phyloP scores from a whole-genome alignment of 2,888 invertebrate genomes.

The Bembecia ichneumoniformis region DNA sequence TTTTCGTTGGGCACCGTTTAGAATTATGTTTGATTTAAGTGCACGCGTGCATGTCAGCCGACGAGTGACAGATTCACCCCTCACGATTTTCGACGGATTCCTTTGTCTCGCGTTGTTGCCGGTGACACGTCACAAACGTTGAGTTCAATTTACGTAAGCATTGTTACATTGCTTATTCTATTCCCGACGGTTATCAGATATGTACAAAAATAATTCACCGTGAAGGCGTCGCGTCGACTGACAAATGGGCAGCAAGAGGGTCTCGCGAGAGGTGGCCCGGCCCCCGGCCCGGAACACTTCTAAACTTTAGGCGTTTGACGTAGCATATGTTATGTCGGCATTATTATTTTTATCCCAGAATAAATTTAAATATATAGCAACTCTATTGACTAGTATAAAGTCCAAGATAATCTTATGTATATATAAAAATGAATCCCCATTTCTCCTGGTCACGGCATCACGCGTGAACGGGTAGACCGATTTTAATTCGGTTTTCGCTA shows the following conservation, averaged over 20 bases:
- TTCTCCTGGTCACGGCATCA: too few relatives aligned
- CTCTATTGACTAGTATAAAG: too few relatives aligned
- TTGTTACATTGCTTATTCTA: neutral
- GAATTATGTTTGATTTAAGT: slow-evolving; percentile 44
- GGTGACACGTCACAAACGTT: slow-evolving; percentile 1
- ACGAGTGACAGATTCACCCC: slow-evolving; percentile 24
- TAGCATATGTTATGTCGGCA: too few relatives aligned
- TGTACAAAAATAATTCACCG: slow-evolving; percentile 30
- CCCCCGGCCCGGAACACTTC: slow-evolving; percentile 32
- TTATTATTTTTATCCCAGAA: too few relatives aligned
- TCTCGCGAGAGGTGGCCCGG: slow-evolving; percentile 31
- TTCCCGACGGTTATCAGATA: slow-evolving; percentile 5
- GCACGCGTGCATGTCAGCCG: slow-evolving; percentile 22
- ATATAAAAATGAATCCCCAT: too few relatives aligned
- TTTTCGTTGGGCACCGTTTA: slow-evolving; percentile 48
- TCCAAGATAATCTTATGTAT: too few relatives aligned
- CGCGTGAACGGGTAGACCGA: too few relatives aligned
- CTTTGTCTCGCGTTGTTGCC: neutral
- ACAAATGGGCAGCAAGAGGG: slow-evolving; percentile 35
- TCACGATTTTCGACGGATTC: slow-evolving; percentile 5
- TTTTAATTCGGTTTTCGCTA: too few relatives aligned
- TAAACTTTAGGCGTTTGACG: slow-evolving; percentile 22
- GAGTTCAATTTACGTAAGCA: neutral
- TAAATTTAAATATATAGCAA: too few relatives aligned
- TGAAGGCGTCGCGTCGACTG: slow-evolving; percentile 28